These are phyloP conservation scores for Archegozetes longisetosus DNA, from an alignment of 1,140 invertebrate species.

Conservation along the genomic window DNA sequence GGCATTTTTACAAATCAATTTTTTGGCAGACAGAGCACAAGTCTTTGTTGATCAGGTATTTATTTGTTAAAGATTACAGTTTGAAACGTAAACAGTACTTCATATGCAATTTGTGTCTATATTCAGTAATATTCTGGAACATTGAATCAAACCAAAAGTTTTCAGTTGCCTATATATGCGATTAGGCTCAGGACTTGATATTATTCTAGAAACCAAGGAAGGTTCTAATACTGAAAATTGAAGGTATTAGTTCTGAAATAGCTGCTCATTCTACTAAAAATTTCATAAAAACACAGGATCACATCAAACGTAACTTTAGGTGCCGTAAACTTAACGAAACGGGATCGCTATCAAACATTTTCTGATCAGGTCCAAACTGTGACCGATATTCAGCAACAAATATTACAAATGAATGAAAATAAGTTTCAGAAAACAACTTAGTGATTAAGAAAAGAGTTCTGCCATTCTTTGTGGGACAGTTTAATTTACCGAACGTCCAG, in stretches of 20 bases:
- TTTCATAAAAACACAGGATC: constrained; percentile 1
- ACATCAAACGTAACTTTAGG: not conserved
- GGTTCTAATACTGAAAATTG: constrained; percentile 13
- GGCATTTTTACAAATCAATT: constrained; percentile 12
- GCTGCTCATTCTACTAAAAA: not conserved
- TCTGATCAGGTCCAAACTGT: not conserved
- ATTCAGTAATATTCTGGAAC: constrained; percentile 11
- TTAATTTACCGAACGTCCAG: constrained; percentile 28
- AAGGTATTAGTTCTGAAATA: too few species aligned
- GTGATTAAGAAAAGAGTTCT: not conserved
- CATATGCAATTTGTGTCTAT: not conserved
- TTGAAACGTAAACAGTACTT: too few species aligned
- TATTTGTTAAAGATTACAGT: not conserved
- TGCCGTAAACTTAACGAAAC: not conserved
- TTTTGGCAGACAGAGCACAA: constrained; percentile 18
- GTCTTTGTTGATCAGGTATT: constrained; percentile 15
- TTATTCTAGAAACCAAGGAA: constrained; percentile 21
- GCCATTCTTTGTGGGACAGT: constrained; percentile 10
- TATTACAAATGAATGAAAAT: not conserved
- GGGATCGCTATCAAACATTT: constrained; percentile 2
- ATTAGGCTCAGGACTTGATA: constrained; percentile 3
- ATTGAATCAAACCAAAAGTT: not conserved
- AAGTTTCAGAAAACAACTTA: not conserved
- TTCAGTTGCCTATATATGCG: not conserved
- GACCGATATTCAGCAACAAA: too few species aligned